Conservation (phyloP, 1,140 invertebrate species). For the Trialeurodes vaporariorum region DNA sequence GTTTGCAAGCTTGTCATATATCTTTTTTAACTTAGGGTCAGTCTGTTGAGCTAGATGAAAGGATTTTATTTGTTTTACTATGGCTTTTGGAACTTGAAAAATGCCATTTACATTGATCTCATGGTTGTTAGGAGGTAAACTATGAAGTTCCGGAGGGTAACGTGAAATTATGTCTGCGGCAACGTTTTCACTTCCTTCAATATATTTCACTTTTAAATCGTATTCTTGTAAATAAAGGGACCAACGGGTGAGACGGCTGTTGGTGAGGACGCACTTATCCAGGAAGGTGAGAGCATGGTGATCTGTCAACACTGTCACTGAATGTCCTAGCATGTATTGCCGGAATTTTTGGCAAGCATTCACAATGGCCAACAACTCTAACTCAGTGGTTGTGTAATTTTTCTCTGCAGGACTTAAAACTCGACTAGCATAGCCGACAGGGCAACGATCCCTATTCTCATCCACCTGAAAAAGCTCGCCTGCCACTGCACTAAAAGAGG, state of each 20-base stretch:
- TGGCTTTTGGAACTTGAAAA: no score
- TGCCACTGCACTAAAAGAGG: conserved; percentile 88
- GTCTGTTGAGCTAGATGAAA: no score
- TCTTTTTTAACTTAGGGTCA: no score
- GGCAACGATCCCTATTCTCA: conserved; percentile 25
- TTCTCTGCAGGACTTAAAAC: not conserved
- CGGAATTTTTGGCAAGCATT: not conserved
- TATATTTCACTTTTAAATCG: no score
- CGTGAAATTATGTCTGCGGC: not conserved
- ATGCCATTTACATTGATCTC: no score
- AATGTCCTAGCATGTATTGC: not conserved
- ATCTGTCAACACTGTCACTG: conserved; percentile 1
- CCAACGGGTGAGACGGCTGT: not conserved
- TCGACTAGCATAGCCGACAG: not conserved
- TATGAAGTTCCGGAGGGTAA: not conserved
- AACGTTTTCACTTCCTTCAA: conserved; percentile 55
- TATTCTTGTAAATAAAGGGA: not conserved
- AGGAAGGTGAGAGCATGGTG: not conserved
- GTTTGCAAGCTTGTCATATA: no score
- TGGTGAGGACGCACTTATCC: conserved; percentile 3
- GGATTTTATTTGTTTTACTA: no score
- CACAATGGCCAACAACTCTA: not conserved
- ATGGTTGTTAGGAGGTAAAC: no score
- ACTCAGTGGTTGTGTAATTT: conserved; percentile 3
- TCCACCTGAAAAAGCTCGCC: no score